Evolutionary conservation across 2,113 vertebrate genomes (phyloP), one percentile per base, ranked within the genome.

Genomic region (Gobius niger): DNA sequence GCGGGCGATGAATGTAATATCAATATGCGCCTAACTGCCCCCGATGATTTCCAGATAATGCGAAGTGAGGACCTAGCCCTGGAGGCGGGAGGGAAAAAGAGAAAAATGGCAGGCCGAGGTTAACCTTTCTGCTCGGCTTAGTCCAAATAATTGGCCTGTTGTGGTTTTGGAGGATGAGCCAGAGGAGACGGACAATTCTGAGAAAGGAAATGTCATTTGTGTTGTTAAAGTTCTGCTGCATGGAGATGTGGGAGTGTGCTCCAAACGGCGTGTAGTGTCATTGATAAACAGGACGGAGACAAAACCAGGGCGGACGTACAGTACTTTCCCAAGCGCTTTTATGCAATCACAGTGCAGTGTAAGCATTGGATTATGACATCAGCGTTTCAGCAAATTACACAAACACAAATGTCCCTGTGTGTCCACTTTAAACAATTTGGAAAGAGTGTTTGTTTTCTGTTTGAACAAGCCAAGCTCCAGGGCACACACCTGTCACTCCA

Each of bases 41-140:
- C 63, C 67, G 76, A 87, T 80, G 86, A 83, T 85, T 82, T 80
- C 78, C 68, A 80, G 77, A 85, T 90, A 79, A 82, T 84, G 66
- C 70, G 71, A 81, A 67, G 76, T 67, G 67, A 83, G 75, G 79
- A 83, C 57, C 10, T 52, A 75, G 70, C 68, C 69, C 77, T 64
- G 76, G 82, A 83, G 77, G 77, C 49, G 18, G 14, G 34, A 10
- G 16, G 24, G 42, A 57, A 46, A 18, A 44, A 56, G 40, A 18
- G 56, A 16, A 61, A 13, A 41, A 2, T 46, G 51, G 66, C 18
- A 62, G 73, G 50, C 56, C 61, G 41, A 63, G 65, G 85, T 85
- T 74, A 82, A 81, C 70, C 75, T 72, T 75, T 80, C 77, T 78
- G 85, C 84, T 82, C 72, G 60, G 78, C 72, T 84, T 73, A 70